Evolutionary conservation across 2,113 vertebrate genomes (phyloP), one percentile per base, ranked within the genome.

Genomic region (Mus spicilegus): DNA sequence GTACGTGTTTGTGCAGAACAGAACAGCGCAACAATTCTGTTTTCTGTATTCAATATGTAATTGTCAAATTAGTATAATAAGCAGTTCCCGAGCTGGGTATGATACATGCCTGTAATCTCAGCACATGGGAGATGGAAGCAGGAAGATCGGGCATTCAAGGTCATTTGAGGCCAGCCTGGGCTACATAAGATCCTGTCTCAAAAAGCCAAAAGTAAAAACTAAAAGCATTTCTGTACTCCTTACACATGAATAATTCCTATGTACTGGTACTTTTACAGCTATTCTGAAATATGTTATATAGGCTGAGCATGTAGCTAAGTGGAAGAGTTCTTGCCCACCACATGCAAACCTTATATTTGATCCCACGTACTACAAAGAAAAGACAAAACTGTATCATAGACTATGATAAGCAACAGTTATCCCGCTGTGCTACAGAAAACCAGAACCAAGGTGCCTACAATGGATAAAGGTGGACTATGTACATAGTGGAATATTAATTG

Each of bases 31-130:
- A 67, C 63, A 69, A 67, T 51, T 33, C 69, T 49, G 84, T 65
- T 49, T 67, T 49, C 49, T 67, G 42, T 24, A 36, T 46, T 67
- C 84, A 69, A 13, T 67, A 69, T 67, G 28, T 86, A 86, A 86
- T 86, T 86, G 42, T 67, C 84, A 86, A 69, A 86, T 86, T 86
- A 86, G 84, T 69, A 69, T 86, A 86, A 86, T 86, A 86, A 69
- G 84, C 84, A 69, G 63, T 69, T 86, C 63, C 63, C 16, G 17
- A 69, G 84, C 63, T 86, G 84, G 17, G 19, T 69, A 49, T 36
- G 30, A 49, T 46, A 67, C 63, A 86, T 51, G 63, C 42, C 84
- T 67, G 11, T 67, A 69, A 69, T 49, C 63, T 86, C 84, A 67
- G 84, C 30, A 36, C 42, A 49, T 28, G 65, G 63, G 28, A 69